Evolutionary conservation across 2,888 invertebrate genomes (phyloP), one percentile per base, ranked within the genome.

Genomic region (Heliconius hortense): DNA sequence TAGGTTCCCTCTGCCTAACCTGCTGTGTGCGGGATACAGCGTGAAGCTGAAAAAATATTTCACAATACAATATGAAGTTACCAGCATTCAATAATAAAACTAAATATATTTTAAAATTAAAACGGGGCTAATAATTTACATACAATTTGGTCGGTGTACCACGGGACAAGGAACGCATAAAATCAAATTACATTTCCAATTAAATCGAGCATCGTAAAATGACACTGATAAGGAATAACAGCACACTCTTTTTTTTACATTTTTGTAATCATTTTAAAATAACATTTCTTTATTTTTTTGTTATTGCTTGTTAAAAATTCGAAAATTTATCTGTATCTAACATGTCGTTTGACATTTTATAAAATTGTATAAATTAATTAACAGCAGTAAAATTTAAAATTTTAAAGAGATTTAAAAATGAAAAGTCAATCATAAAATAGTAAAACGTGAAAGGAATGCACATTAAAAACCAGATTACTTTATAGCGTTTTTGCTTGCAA

Each of bases 141-240:
- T 71, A 70, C 66, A 67, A 66, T 75, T 71, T 66, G 7, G 28
- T 28, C 63, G 59, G 18, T 43, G 64, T 66, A 28, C 66, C 64
- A 43, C 28, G 56, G 75, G 71, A 71, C 75, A 75, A 75, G 70
- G 64, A 71, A 75, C 75, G 69, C 74, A 64, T 75, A 70, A 70
- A 70, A 73, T 73, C 59, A 59, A 56, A 73, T 56, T 56, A 66
- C 73, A 56, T 59, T 64, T 11, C 73, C 68, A 73, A 73, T 73
- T 62, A 68, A 68, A 73, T 8, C 43, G 35, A 43, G 48, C 60
- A 56, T 31, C 72, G n/a, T 56, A 15, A 56, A 73, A 31, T 43
- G 67, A 74, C 48, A 71, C 28, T 60, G 59, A 71, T 71, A 60
- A 60, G 56, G 26, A 56, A 39, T 71, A 24, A 66, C 64, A 64